Evolutionary conservation across 2,113 vertebrate species (phyloP).

Genomic region (Myotis lucifugus): DNA sequence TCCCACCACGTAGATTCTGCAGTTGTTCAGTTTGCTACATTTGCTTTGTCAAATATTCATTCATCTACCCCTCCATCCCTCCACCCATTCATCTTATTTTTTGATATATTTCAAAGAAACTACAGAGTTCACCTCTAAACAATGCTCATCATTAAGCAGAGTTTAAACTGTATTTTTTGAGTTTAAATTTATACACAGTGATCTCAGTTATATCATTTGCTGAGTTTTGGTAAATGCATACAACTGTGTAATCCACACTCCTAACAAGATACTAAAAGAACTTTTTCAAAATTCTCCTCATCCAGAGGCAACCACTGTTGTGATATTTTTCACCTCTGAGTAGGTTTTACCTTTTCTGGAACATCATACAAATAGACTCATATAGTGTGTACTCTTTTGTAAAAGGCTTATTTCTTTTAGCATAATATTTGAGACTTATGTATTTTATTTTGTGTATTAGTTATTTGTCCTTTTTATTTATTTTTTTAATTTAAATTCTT

Average conservation of each 20-base stretch:
- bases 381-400: neutral
- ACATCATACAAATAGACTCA: neutral
- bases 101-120: neutral
- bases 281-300: neutral
- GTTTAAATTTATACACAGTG: slow-evolving; percentile 20
- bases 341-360: slow-evolving; percentile 3
- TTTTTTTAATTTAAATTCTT: no score
- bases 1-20: neutral
- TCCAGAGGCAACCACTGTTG: neutral
- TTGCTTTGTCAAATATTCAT: slow-evolving; percentile 8
- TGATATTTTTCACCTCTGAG: neutral
- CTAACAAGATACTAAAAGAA: neutral
- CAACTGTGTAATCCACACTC: neutral
- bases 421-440: neutral
- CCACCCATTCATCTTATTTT: neutral
- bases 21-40: neutral
- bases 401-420: neutral
- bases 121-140: neutral
- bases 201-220: neutral
- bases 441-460: neutral
- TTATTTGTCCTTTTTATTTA: neutral
- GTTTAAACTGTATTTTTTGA: neutral
- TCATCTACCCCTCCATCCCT: neutral
- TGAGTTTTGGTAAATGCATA: neutral
- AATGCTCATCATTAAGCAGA: neutral